Evolutionary conservation across 1,140 invertebrate species (phyloP).

Genomic region (Tetramorium alpestre): DNA sequence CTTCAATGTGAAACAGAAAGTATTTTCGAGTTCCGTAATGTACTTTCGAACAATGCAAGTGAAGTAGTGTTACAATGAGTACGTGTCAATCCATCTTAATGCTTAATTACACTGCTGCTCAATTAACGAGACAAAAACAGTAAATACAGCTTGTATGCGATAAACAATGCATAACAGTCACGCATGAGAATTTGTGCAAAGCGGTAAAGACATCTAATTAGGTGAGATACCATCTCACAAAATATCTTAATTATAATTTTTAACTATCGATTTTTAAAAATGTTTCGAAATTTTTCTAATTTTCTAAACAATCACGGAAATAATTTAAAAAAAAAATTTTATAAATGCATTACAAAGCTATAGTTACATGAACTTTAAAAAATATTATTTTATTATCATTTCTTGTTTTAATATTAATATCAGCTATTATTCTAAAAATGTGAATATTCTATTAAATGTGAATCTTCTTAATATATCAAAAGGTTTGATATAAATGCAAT

Average conservation of each 20-base stretch:
- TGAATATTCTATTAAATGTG: background rate
- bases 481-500: background rate
- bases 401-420: slow-evolving; percentile 3
- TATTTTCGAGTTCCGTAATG: slow-evolving; percentile 18
- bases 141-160: background rate
- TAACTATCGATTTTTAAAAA: background rate
- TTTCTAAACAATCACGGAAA: background rate
- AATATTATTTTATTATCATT: background rate
- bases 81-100: slow-evolving; percentile 35
- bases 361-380: background rate
- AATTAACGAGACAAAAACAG: slow-evolving; percentile 29
- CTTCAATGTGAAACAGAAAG: slow-evolving; percentile 1
- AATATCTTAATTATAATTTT: background rate
- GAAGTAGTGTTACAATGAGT: background rate
- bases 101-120: slow-evolving; percentile 12
- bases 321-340: background rate
- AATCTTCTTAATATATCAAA: background rate
- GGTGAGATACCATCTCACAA: background rate
- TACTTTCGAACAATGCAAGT: slow-evolving; percentile 20
- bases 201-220: slow-evolving; percentile 9
- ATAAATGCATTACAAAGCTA: background rate
- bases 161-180: slow-evolving; percentile 27
- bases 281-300: background rate
- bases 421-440: background rate
- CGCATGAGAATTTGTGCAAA: slow-evolving; percentile 24